Base-by-base conservation (phyloP, 2,888 invertebrate genomes). In the Ptychoptera contaminata region DNA sequence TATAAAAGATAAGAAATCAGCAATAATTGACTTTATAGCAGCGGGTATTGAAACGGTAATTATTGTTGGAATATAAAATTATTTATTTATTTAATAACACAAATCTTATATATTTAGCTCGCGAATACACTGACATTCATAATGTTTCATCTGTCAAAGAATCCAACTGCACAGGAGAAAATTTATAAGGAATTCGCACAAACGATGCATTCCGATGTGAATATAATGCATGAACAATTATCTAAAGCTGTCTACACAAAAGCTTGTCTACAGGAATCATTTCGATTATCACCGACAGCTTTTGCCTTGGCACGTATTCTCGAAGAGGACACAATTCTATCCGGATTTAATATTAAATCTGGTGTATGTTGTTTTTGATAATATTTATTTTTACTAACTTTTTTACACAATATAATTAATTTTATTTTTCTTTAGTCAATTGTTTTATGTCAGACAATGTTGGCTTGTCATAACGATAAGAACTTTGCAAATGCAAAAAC, bases 1-100 rank as follows among this genome's bases (percentile, higher is more conserved):
- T 55, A 74, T 78, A 55, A 69, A 79, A 42, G 88, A 90, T 57
- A 86, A 87, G 62, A 84, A 82, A 56, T 82, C 85, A 0, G 84
- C 83, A 1, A 77, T 87, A 43, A 82, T 88, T 38, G 88, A 90
- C 64, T 86, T 88, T 55, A 80, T 88, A 53, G 82, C 85, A 8
- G 86, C 87, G 32, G 87, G 87, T 40, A 87, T 88, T 57, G 84
- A 86, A 61, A 87, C 88, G 58, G 80, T 87, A 48, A 50, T 53
- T 42, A 39, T 34, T 9, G 37, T 30, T 14, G 14, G 15, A 31
- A 31, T 40, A n/a, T 23, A 35, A 29, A 37, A 37, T 16, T 40
- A 29, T 37, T 46, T 44, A 37, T 14, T 49, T 48, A 40, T 34
- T 32, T 4, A 47, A 16, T 38, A 5, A 29, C 2, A 5, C 12